Evolutionary conservation across 2,797 vertebrate species (phyloP).

Genomic region (Sylvia borin): DNA sequence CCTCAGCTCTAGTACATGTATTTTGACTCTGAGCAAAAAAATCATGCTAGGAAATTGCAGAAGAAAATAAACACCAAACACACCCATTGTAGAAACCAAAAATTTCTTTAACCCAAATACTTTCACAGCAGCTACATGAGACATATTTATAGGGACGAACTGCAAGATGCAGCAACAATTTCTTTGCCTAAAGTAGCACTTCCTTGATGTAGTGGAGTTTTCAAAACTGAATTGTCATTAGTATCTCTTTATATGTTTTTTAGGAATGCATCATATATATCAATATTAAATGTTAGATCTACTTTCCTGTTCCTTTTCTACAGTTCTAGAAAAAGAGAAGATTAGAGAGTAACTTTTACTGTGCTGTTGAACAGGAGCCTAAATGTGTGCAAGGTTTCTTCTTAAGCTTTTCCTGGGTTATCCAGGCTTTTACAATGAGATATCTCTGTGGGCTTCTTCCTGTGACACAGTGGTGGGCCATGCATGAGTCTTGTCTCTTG

Average conservation of each 20-base stretch:
- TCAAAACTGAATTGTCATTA: background rate
- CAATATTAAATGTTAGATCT: background rate
- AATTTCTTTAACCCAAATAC: background rate
- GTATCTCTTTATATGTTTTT: background rate
- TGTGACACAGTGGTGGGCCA: background rate
- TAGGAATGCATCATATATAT: background rate
- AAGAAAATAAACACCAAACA: conserved; percentile 2
- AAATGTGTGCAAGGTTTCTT: background rate
- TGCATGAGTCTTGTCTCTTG: background rate
- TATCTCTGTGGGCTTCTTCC: background rate
- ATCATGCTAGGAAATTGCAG: background rate
- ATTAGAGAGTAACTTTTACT: background rate
- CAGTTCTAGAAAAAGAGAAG: background rate
- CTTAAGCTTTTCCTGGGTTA: background rate
- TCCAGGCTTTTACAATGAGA: background rate
- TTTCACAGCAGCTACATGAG: background rate
- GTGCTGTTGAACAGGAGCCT: background rate
- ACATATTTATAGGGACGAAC: background rate
- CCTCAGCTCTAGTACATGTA: background rate
- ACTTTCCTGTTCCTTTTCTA: background rate
- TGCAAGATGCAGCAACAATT: background rate
- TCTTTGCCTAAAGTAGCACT: background rate
- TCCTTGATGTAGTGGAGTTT: background rate
- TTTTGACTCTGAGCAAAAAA: background rate
- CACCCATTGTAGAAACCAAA: background rate